Base-by-base conservation (phyloP, 2,888 invertebrate genomes). In the Spodoptera littoralis region DNA sequence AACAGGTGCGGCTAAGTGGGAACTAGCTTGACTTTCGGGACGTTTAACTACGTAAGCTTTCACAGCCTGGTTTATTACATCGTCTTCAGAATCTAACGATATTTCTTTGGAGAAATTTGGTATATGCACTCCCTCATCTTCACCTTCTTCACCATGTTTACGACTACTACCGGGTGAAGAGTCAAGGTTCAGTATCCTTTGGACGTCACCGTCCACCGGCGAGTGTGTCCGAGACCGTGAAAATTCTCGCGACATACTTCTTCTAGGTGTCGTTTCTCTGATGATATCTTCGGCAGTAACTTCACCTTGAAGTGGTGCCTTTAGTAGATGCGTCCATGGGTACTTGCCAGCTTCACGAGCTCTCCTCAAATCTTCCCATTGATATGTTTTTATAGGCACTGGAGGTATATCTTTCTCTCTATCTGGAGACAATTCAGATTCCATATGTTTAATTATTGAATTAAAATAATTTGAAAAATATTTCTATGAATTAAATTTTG, bases 291-390 rank as follows among this genome's bases (percentile, higher is more conserved):
- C 95, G 30, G 94, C 94, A 53, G 95, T 94, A 68, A 95, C 90
- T 83, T 92, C 92, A 58, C 92, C 93, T 79, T 91, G 90, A 24
- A 96, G 88, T 0, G 96, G 96, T 27, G 94, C 95, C 87, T 97
- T 97, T 81, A 96, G 95, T 30, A 97, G 90, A 89, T 97, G 96
- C 12, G 97, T 97, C 97, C 97, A 97, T 77, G 97, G 97, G 85
- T 97, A 97, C 50, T 96, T 96, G 71, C 97, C 97, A 85, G 96
- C 95, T 81, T 96, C 95, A 90, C 96, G 96, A 78, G 96, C 95
- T 86, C 97, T 95, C 81, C 96, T 93, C 47, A 97, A 92, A 90
- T 97, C 97, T 92, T 97, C 97, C 97, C 97, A 97, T 93, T 96
- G 95, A 90, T 97, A 97, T 57, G 97, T 97, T 90, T 97, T 96